These are phyloP conservation scores for Zingel zingel DNA, from an alignment of 2,113 vertebrate species.

Conservation along the genomic window DNA sequence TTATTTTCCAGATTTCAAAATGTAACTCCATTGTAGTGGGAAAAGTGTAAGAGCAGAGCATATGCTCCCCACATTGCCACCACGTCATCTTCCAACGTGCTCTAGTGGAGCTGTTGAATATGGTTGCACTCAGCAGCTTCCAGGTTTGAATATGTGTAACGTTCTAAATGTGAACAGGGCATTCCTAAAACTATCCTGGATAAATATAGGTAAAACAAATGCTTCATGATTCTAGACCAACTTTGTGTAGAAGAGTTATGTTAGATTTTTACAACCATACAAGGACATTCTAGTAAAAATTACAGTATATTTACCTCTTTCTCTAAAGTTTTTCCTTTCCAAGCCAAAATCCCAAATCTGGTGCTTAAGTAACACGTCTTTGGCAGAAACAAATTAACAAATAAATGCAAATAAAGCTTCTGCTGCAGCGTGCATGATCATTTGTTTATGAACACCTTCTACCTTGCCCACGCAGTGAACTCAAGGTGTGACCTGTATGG, in stretches of 20 bases:
- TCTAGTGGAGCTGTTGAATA: not conserved
- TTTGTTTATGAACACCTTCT: slow-evolving; percentile 14
- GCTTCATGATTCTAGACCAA: not conserved
- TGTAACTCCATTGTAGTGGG: no score
- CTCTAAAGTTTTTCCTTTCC: not conserved
- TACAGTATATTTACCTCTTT: no score
- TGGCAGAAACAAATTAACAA: not conserved
- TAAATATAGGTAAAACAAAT: not conserved
- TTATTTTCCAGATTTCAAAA: not conserved
- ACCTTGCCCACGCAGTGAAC: not conserved
- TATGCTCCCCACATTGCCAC: not conserved
- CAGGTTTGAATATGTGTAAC: not conserved
- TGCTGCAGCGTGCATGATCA: not conserved
- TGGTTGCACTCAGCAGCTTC: not conserved
- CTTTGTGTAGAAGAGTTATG: not conserved
- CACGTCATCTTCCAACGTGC: not conserved
- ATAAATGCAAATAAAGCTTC: not conserved
- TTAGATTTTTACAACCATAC: not conserved
- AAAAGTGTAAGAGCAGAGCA: not conserved
- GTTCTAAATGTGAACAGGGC: not conserved
- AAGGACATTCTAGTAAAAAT: not conserved
- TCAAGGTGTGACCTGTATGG: not conserved
- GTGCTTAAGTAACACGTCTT: not conserved
- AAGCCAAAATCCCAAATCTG: not conserved
- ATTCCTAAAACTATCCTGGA: not conserved